Conservation (phyloP, 2,888 invertebrate species). For the Sipha maydis region DNA sequence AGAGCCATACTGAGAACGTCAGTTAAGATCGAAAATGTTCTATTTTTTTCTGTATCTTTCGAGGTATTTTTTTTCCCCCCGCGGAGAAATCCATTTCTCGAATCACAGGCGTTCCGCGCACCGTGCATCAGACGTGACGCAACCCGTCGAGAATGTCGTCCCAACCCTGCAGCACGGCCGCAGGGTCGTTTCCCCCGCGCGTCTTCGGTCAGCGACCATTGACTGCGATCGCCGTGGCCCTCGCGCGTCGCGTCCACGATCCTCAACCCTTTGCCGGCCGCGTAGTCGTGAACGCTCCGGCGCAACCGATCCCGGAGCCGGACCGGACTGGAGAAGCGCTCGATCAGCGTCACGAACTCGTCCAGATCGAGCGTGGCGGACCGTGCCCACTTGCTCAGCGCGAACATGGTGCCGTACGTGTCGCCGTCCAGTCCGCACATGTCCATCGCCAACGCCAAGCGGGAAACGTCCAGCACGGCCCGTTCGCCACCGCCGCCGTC, state of each 20-base stretch:
- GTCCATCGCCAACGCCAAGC: neutral
- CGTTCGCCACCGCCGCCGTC: neutral
- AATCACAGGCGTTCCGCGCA: too few relatives aligned
- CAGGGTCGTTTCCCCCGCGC: too few relatives aligned
- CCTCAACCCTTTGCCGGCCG: neutral
- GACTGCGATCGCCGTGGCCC: neutral
- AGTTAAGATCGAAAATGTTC: too few relatives aligned
- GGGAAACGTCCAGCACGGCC: neutral
- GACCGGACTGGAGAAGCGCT: neutral
- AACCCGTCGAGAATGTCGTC: neutral
- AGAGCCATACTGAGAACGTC: too few relatives aligned
- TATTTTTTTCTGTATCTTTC: too few relatives aligned
- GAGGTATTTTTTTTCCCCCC: too few relatives aligned
- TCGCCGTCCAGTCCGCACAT: conserved; percentile 4
- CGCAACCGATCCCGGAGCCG: neutral
- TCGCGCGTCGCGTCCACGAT: neutral
- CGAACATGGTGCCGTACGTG: neutral
- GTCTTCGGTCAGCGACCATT: too few relatives aligned
- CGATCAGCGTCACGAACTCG: neutral
- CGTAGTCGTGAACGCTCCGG: neutral
- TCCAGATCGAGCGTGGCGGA: neutral
- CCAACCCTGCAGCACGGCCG: neutral
- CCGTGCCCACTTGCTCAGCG: neutral
- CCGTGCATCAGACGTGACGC: neutral
- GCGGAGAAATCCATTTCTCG: too few relatives aligned